A percentile compares a stretch with the other conserved stretches of the same genome.
Evolutionary conservation across 53 echinoderm and acorn worm species (phyloP).

Genomic region (Patiria pectinifera): DNA sequence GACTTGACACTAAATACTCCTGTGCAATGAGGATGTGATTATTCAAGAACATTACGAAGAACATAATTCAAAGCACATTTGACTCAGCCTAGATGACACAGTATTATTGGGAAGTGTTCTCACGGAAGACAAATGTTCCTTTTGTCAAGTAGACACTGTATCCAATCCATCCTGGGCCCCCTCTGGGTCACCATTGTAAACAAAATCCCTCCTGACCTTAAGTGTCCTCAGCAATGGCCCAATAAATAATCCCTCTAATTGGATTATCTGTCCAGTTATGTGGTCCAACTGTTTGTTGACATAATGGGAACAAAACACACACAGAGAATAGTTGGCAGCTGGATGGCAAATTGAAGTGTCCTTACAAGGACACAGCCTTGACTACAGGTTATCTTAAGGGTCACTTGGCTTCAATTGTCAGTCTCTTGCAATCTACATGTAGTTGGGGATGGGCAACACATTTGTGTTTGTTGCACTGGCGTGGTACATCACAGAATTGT

Average conservation of each 20-base stretch:
- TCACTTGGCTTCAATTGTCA: background rate
- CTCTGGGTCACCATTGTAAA: slow-evolving; percentile 12
- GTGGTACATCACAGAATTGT: too few relatives aligned
- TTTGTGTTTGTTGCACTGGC: too few relatives aligned
- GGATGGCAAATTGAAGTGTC: background rate
- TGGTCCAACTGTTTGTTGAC: slow-evolving; percentile 29
- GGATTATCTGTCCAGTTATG: slow-evolving; percentile 26
- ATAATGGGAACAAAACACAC: slow-evolving; percentile 23
- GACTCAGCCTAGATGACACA: background rate
- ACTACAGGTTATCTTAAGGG: background rate
- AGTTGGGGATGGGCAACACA: too few relatives aligned
- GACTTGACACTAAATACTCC: too few relatives aligned
- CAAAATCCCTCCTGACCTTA: slow-evolving; percentile 21
- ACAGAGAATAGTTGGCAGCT: background rate
- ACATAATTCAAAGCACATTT: background rate
- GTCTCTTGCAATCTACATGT: background rate
- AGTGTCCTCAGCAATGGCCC: slow-evolving; percentile 13
- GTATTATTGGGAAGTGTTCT: background rate
- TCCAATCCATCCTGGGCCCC: background rate
- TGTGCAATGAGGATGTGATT: too few relatives aligned
- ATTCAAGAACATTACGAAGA: too few relatives aligned
- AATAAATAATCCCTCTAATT: slow-evolving; percentile 44
- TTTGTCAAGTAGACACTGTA: background rate
- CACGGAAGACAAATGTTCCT: slow-evolving; percentile 11
- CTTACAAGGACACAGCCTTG: background rate